Evolutionary conservation across 2,888 invertebrate genomes (phyloP).

Genomic region (Euproctis similis): DNA sequence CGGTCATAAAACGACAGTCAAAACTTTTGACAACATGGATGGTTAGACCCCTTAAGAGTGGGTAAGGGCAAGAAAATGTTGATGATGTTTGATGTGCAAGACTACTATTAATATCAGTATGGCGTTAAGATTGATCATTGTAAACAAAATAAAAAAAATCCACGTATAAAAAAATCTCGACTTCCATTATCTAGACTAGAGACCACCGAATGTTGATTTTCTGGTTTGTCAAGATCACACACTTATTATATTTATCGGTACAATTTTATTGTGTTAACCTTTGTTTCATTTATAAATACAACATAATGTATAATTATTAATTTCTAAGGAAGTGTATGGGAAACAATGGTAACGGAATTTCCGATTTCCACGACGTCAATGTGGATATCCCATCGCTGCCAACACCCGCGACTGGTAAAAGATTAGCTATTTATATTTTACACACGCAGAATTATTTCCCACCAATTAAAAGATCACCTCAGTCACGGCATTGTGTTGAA

Average conservation of each 20-base stretch:
- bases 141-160: slow-evolving; percentile 25
- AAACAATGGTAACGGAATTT: slow-evolving; percentile 64
- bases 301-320: slow-evolving; percentile 32
- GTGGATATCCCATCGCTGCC: too few species aligned
- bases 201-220: slow-evolving; percentile 48
- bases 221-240: slow-evolving; percentile 57
- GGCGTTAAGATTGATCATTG: too few species aligned
- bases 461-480: slow-evolving; percentile 39
- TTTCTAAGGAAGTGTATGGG: slow-evolving; percentile 55
- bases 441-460: slow-evolving; percentile 50
- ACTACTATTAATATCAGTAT: too few species aligned
- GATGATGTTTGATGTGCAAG: too few species aligned
- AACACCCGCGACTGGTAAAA: slow-evolving; percentile 28
- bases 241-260: slow-evolving; percentile 41
- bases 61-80: too few species aligned
- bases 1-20: too few species aligned
- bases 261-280: slow-evolving; percentile 47
- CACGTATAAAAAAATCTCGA: slow-evolving; percentile 40
- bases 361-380: slow-evolving; percentile 69
- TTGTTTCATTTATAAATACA: slow-evolving; percentile 22
- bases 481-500: slow-evolving; percentile 39
- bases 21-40: too few species aligned
- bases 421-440: slow-evolving; percentile 47
- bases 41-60: too few species aligned
- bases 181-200: slow-evolving; percentile 49